Evolutionary conservation across 2,888 invertebrate species (phyloP).

Genomic region (Drosophila colorata): DNA sequence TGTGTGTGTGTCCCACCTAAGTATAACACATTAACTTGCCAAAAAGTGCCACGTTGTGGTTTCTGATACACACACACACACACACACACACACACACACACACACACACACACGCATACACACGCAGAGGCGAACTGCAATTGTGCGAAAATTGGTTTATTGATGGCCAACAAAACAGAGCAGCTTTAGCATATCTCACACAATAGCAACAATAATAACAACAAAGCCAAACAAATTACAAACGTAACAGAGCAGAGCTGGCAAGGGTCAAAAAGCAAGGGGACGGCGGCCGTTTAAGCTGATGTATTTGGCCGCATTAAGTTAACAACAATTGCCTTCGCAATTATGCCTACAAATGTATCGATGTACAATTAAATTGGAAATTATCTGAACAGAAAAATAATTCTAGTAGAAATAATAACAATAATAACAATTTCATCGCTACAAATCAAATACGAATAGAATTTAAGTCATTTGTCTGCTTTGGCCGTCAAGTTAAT

Average conservation of each 20-base stretch:
- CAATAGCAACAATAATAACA: slow-evolving; percentile 21
- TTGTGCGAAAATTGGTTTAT: slow-evolving; percentile 73
- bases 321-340: slow-evolving; percentile 7
- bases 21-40: slow-evolving; percentile 73
- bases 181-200: slow-evolving; percentile 30
- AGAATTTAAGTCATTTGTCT: background rate
- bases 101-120: slow-evolving; percentile 15
- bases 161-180: slow-evolving; percentile 56
- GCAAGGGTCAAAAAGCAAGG: no score
- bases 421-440: background rate
- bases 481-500: slow-evolving; percentile 1
- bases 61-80: slow-evolving; percentile 41
- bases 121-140: slow-evolving; percentile 35
- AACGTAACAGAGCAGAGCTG: slow-evolving; percentile 31
- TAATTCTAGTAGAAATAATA: background rate
- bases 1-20: slow-evolving; percentile 42
- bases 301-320: background rate
- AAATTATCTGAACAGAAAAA: background rate
- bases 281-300: no score
- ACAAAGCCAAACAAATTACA: slow-evolving; percentile 32
- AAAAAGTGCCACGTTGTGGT: slow-evolving; percentile 76
- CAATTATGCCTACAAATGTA: slow-evolving; percentile 24
- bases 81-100: slow-evolving; percentile 18
- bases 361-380: slow-evolving; percentile 12
- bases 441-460: background rate